Conservation (phyloP, 2,797 vertebrate genomes). For the Sylvia borin region DNA sequence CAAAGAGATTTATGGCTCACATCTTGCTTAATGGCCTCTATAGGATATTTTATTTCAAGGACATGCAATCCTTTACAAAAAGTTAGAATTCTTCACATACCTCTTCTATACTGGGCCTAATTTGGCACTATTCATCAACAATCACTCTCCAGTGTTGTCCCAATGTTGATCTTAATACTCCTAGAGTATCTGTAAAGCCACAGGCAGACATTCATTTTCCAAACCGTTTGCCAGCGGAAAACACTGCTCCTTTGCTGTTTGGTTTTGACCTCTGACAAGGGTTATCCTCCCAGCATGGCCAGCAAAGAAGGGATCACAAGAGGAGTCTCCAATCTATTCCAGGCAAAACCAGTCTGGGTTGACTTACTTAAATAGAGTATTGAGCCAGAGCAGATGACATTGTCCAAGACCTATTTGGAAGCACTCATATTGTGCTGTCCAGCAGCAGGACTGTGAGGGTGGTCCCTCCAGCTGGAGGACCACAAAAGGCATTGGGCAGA, state of each 20-base stretch:
- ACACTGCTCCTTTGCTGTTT: neutral
- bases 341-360: neutral
- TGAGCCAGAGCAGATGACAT: neutral
- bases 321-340: neutral
- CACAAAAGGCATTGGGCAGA: too few species aligned
- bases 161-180: neutral
- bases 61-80: neutral
- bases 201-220: constrained; percentile 4
- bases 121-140: constrained; percentile 47
- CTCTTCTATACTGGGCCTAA: neutral
- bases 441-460: neutral
- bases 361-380: neutral
- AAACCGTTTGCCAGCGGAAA: neutral
- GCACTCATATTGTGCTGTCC: accelerated
- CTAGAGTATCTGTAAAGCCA: neutral
- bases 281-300: neutral
- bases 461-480: neutral
- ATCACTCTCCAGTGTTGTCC: neutral
- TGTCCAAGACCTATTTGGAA: accelerated
- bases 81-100: constrained; percentile 21
- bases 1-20: constrained; percentile 25
- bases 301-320: neutral
- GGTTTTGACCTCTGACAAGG: constrained; percentile 1
- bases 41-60: constrained; percentile 4
- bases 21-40: neutral